Conservation (phyloP, 2,113 vertebrate genomes). For the Amblyornis subalaris region DNA sequence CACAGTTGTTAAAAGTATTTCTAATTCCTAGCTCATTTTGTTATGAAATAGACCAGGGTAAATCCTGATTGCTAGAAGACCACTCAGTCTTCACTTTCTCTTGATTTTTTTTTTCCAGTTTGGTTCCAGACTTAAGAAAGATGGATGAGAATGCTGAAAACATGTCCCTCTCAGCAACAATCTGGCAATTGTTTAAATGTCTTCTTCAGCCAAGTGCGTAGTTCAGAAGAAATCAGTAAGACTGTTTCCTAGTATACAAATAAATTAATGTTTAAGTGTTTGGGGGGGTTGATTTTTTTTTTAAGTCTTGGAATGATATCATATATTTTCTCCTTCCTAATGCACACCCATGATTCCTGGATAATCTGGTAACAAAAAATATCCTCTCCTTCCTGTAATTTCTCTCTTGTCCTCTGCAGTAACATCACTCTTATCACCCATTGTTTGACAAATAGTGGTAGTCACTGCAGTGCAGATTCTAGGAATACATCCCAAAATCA, state of each 20-base stretch:
- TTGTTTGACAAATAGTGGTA: neutral
- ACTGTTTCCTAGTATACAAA: neutral
- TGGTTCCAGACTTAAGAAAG: neutral
- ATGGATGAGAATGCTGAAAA: neutral
- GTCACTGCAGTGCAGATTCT: neutral
- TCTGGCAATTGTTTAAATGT: neutral
- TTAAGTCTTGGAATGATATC: fast-evolving
- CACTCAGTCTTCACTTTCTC: neutral
- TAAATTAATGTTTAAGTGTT: neutral
- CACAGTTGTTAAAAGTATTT: neutral
- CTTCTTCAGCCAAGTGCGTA: neutral
- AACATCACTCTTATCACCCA: neutral
- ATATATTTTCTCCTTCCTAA: neutral
- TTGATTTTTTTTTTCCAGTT: neutral
- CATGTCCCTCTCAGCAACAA: neutral
- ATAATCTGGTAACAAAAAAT: neutral
- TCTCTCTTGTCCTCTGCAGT: neutral
- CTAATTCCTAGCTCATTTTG: neutral
- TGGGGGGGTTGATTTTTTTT: neutral
- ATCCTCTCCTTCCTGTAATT: neutral
- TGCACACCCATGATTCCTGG: neutral
- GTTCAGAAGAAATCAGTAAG: neutral
- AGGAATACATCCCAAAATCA: neutral
- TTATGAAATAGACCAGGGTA: neutral
- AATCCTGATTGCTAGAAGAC: neutral